Conservation (phyloP, 2,113 vertebrate species). For the Triplophysa siluroides region DNA sequence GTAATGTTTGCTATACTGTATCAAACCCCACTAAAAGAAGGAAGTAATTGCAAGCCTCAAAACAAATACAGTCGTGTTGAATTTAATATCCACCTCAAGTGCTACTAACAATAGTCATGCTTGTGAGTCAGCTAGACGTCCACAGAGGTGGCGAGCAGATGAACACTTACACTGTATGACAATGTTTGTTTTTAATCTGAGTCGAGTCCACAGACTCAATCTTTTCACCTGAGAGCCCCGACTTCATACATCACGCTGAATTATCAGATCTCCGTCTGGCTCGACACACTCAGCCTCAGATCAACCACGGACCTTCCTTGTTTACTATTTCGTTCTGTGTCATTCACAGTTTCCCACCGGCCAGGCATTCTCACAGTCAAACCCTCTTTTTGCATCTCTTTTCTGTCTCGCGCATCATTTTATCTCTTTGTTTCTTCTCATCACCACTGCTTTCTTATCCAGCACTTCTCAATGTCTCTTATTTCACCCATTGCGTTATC, state of each 20-base stretch:
- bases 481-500: background rate
- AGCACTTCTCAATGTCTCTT: background rate
- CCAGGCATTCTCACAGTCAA: background rate
- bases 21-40: no score
- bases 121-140: constrained; percentile 2
- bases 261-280: constrained; percentile 22
- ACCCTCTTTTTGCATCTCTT: background rate
- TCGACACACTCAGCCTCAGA: constrained; percentile 32
- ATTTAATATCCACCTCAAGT: constrained; percentile 8
- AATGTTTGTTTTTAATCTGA: constrained; percentile 45
- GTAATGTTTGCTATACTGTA: no score
- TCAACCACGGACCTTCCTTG: constrained; percentile 14
- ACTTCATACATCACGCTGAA: constrained; percentile 21
- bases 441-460: background rate
- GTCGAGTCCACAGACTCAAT: constrained; percentile 31
- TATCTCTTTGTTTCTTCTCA: background rate
- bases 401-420: background rate
- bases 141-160: background rate
- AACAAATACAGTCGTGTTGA: background rate
- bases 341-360: background rate
- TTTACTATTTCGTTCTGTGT: constrained; percentile 12
- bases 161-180: constrained; percentile 11
- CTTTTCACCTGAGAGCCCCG: background rate
- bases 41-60: background rate
- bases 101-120: background rate